Evolutionary conservation across 2,888 invertebrate species (phyloP).

Genomic region (Rhaphigaster nebulosa): DNA sequence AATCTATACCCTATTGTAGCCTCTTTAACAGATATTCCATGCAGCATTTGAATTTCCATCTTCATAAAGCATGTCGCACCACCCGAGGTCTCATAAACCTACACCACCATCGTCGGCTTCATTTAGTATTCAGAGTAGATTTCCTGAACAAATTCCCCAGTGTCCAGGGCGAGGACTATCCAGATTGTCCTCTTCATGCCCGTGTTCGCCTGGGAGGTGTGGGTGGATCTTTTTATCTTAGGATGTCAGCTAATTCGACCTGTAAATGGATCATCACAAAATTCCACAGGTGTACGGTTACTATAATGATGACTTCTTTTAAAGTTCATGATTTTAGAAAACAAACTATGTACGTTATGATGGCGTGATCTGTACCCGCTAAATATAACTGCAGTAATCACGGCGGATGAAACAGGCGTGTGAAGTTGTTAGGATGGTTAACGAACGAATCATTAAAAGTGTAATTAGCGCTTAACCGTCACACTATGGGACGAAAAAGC

Average conservation of each 20-base stretch:
- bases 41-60: not conserved
- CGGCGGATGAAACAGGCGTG: too few relatives aligned
- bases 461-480: too few relatives aligned
- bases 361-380: too few relatives aligned
- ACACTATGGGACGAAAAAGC: too few relatives aligned
- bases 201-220: not conserved
- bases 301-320: too few relatives aligned
- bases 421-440: too few relatives aligned
- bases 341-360: too few relatives aligned
- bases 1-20: slow-evolving; percentile 20
- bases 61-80: not conserved
- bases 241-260: not conserved
- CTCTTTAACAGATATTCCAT: slow-evolving; percentile 13
- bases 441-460: too few relatives aligned
- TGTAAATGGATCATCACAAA: not conserved
- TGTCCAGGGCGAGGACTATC: not conserved
- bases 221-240: not conserved
- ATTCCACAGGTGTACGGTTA: not conserved
- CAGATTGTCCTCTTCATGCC: not conserved
- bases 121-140: slow-evolving; percentile 11
- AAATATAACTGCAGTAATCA: too few relatives aligned
- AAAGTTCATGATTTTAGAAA: too few relatives aligned
- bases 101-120: not conserved
- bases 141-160: not conserved
- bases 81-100: not conserved